Evolutionary conservation across 2,113 vertebrate species (phyloP).

Genomic region (Candoia aspera): DNA sequence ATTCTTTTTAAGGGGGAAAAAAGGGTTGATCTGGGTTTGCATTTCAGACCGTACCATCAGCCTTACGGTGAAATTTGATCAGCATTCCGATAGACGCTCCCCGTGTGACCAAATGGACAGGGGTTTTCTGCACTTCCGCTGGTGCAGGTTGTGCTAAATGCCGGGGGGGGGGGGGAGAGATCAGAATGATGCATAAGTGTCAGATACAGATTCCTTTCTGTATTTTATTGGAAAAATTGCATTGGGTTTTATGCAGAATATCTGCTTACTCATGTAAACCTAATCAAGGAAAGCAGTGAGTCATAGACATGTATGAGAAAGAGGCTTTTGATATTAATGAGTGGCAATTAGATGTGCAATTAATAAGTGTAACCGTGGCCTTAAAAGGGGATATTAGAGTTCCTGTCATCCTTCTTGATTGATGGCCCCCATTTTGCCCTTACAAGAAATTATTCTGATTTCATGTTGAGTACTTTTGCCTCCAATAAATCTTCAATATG

Average conservation of each 20-base stretch:
- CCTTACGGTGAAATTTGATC: constrained; percentile 71
- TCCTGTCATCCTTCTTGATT: constrained; percentile 9
- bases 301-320: constrained; percentile 55
- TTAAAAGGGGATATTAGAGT: neutral
- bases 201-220: constrained; percentile 71
- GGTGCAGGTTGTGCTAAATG: constrained; percentile 92
- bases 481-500: constrained; percentile 35
- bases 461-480: constrained; percentile 15
- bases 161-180: constrained; percentile 83
- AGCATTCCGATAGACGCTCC: constrained; percentile 65
- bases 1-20: neutral
- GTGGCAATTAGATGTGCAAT: constrained; percentile 71
- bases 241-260: constrained; percentile 77
- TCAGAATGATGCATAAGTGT: constrained; percentile 78
- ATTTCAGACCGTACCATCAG: constrained; percentile 58
- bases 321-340: constrained; percentile 66
- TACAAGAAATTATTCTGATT: constrained; percentile 29
- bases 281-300: constrained; percentile 58
- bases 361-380: constrained; percentile 62
- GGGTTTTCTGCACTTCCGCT: constrained; percentile 70
- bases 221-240: constrained; percentile 77
- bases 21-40: constrained; percentile 15
- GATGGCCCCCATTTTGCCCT: neutral
- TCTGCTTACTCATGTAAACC: constrained; percentile 71
- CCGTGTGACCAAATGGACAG: constrained; percentile 63